A percentile compares a stretch with the other conserved stretches of the same genome.
phyloP scores from a whole-genome alignment of 2,113 vertebrate genomes.

The Acrocephalus kingi region DNA sequence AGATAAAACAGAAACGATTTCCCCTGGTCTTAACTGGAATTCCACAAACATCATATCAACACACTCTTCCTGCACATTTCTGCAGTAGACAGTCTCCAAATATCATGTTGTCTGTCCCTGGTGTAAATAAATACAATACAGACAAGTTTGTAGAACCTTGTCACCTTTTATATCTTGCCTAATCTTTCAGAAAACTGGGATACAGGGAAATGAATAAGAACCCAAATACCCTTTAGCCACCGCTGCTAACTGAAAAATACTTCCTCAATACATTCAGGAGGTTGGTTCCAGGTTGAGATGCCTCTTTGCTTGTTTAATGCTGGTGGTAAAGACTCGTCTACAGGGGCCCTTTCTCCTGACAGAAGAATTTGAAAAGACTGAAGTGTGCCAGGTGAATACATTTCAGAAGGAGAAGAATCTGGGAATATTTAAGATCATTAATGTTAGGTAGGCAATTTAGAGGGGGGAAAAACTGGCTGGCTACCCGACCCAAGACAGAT shows the following conservation, averaged over 20 bases:
- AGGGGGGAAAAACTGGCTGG: neutral
- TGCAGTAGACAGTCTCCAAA: neutral
- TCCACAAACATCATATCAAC: neutral
- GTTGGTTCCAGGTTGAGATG: neutral
- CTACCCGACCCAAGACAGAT: too few relatives aligned
- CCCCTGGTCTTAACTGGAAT: neutral
- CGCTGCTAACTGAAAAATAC: neutral
- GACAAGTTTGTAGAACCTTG: neutral
- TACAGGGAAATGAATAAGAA: neutral
- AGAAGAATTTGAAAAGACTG: neutral
- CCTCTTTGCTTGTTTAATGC: neutral
- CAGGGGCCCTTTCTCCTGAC: neutral
- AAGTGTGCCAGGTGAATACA: neutral
- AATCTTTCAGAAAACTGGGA: neutral
- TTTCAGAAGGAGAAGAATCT: neutral
- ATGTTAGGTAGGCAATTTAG: neutral
- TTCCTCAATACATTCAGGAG: neutral
- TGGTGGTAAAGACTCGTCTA: neutral
- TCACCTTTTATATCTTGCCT: neutral
- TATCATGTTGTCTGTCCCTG: neutral
- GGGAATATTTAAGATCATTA: neutral
- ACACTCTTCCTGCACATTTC: neutral
- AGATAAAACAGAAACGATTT: neutral
- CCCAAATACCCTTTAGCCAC: neutral
- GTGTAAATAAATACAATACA: neutral